Base-by-base conservation (phyloP, 2,113 vertebrate genomes). In the Vireo altiloquus region DNA sequence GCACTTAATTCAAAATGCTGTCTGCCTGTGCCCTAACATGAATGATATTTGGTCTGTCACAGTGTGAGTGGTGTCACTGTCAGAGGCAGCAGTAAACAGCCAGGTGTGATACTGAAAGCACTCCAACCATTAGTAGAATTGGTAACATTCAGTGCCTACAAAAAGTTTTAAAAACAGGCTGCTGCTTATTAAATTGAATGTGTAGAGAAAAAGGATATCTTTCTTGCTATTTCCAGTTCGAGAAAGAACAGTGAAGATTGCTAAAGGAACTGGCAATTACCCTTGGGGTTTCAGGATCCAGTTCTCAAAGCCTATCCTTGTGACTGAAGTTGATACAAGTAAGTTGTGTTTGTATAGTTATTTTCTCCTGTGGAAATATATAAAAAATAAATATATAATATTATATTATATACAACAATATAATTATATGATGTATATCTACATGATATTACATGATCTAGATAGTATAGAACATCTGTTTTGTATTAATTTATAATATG, bases 311-410 rank as follows among this genome's bases (percentile, higher is more conserved):
- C 99, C 99, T 42, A 99, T 99, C 37, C 94, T 99, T 63, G 99
- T 99, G 22, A 99, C 99, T 37, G 99, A 99, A 97, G 98, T 99
- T 53, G 99, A 99, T 89, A 98, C 99, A 90, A 99, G 99, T 99
- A 98, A 98, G 98, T 98, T 68, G 7, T 71, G 25, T 39, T 78
- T 69, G 4, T 57, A 70, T 69, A 15, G 30, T 69, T 52, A 60
- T 64, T 50, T 91, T 89, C 4, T 44, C 11, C 13, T 54, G 35
- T 42, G 9, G 27, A 68, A 75, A 63, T 27, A 7, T 24, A 30
- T 79, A 19, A 69, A 87, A 92, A 77, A 47, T 53, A 63, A 60
- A 44, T 46, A 13, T 8, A 7, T 35, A 37, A 44, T 40, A 49
- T 6, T 56, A 17, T 71, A 24, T 44, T 53, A 53, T 33, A 27